phyloP scores from a whole-genome alignment of 2,797 vertebrate genomes.

The Brachyrhaphis roseni region DNA sequence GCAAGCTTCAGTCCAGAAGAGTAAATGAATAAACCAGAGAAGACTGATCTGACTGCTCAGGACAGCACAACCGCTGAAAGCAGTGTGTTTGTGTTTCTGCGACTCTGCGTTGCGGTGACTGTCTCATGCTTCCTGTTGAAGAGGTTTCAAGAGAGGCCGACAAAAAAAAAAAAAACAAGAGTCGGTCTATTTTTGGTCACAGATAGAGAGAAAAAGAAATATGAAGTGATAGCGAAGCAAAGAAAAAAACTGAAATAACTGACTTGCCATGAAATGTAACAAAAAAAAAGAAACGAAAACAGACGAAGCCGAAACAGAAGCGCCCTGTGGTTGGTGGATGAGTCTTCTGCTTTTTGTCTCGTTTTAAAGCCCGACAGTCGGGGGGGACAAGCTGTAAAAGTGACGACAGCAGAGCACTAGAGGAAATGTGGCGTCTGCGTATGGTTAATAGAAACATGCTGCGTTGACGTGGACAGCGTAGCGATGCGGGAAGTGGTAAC shows the following conservation, averaged over 20 bases:
- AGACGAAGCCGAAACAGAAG: background rate
- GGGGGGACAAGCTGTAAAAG: constrained; percentile 14
- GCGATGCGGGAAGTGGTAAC: background rate
- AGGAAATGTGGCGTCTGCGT: constrained; percentile 32
- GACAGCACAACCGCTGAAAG: constrained; percentile 29
- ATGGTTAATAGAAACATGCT: constrained; percentile 14
- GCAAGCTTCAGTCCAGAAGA: constrained; percentile 20
- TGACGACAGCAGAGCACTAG: constrained; percentile 22
- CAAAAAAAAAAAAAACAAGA: constrained; percentile 26
- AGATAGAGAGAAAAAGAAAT: constrained; percentile 27
- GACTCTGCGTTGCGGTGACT: constrained; percentile 25
- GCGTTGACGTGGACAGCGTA: background rate
- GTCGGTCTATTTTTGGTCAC: constrained; percentile 61
- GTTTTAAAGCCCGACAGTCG: constrained; percentile 8
- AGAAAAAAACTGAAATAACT: constrained; percentile 5
- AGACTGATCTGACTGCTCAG: constrained; percentile 20
- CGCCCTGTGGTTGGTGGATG: background rate
- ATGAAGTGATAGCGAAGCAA: constrained; percentile 19
- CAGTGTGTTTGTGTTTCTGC: background rate
- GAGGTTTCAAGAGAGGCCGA: constrained; percentile 52
- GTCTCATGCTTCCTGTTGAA: constrained; percentile 66
- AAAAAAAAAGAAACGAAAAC: background rate
- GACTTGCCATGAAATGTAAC: background rate
- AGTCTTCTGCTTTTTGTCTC: constrained; percentile 6
- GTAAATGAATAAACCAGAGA: constrained; percentile 17